Percentiles rank a stretch among this genome's conserved stretches.
Evolutionary conservation across 2,113 vertebrate genomes (phyloP).

Genomic region (Donacobius atricapilla): DNA sequence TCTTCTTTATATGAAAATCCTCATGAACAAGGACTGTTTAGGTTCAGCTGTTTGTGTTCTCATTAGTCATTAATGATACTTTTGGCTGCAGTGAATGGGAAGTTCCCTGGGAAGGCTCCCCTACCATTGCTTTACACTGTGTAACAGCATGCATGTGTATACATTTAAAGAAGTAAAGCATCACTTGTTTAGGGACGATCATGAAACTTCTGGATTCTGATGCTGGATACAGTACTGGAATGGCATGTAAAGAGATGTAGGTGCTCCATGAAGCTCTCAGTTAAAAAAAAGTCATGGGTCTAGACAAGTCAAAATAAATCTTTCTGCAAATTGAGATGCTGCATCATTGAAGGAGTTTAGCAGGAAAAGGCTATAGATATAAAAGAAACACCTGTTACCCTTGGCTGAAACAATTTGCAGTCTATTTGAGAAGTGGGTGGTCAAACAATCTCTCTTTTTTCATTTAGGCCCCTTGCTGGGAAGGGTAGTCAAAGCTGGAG

Average conservation of each 20-base stretch:
- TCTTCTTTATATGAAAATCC: background rate
- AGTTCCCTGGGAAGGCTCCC: background rate
- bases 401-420: background rate
- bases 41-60: background rate
- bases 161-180: background rate
- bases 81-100: background rate
- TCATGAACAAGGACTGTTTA: background rate
- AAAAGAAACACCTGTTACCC: background rate
- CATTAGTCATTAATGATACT: background rate
- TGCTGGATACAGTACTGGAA: background rate
- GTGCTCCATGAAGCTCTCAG: background rate
- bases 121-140: background rate
- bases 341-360: background rate
- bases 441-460: background rate
- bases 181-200: background rate
- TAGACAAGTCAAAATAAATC: background rate
- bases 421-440: background rate
- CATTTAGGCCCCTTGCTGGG: background rate
- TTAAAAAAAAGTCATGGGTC: background rate
- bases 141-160: fast-evolving
- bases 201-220: background rate
- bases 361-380: background rate
- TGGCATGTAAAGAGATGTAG: background rate
- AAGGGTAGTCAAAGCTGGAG: background rate
- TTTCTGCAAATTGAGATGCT: background rate